phyloP scores from a whole-genome alignment of 64 coral and sea anemone genomes.

The Stichodactyla helianthus region DNA sequence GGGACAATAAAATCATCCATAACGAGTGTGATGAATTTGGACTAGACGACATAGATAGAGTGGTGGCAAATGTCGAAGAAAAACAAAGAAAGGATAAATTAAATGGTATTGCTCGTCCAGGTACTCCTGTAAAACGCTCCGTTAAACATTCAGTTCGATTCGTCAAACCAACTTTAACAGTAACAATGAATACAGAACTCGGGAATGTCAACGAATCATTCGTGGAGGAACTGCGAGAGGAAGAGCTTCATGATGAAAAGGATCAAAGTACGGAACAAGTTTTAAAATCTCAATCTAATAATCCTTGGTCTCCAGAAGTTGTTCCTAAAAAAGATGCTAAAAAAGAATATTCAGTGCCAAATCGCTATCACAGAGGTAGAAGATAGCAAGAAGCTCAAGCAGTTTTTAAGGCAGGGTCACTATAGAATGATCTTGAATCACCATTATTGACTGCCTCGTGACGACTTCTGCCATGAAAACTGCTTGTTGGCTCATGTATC shows the following conservation, averaged over 20 bases:
- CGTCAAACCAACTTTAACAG: constrained; percentile 80
- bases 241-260: constrained; percentile 9
- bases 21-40: constrained; percentile 55
- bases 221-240: constrained; percentile 39
- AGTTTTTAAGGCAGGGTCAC: neutral
- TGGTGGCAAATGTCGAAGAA: constrained; percentile 44
- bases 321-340: neutral
- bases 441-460: neutral
- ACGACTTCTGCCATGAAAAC: neutral
- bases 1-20: constrained; percentile 8
- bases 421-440: no score
- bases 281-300: neutral
- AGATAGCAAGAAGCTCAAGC: neutral
- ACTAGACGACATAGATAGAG: constrained; percentile 64
- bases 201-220: constrained; percentile 39
- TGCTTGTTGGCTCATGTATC: neutral
- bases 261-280: neutral
- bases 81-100: neutral
- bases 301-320: neutral
- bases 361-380: constrained; percentile 18
- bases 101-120: constrained; percentile 40
- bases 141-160: constrained; percentile 66
- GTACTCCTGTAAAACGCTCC: constrained; percentile 66
- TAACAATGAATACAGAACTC: constrained; percentile 54
- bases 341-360: neutral